Evolutionary conservation across 2,797 vertebrate species (phyloP).

Genomic region (Amblyraja radiata): DNA sequence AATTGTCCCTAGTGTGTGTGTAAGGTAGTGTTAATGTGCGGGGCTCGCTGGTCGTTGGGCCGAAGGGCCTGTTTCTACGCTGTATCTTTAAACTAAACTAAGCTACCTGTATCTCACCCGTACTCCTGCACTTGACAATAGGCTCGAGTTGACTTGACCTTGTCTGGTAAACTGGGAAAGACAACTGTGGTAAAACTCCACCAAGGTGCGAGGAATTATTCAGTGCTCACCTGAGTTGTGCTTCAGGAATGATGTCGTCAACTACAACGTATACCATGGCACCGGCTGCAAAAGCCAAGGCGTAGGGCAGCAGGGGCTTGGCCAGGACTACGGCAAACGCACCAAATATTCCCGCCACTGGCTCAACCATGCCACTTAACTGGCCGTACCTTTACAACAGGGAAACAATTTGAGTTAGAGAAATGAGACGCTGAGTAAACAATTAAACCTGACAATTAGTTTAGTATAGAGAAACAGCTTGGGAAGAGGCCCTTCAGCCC

Average conservation of each 20-base stretch:
- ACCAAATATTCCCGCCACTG: slow-evolving; percentile 72
- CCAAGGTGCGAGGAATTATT: not conserved
- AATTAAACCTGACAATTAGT: not conserved
- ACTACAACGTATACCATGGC: slow-evolving; percentile 95
- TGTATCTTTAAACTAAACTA: too few relatives aligned
- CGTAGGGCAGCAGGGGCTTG: slow-evolving; percentile 81
- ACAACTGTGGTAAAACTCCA: not conserved
- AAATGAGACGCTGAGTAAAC: not conserved
- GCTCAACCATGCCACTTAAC: slow-evolving; percentile 94
- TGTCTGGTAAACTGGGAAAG: not conserved
- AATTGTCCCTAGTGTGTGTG: too few relatives aligned
- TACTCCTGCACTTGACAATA: too few relatives aligned
- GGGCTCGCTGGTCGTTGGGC: too few relatives aligned
- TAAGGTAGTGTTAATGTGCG: too few relatives aligned
- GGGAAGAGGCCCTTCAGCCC: too few relatives aligned
- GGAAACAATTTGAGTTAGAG: not conserved
- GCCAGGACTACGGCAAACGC: slow-evolving; percentile 74
- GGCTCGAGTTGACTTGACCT: too few relatives aligned
- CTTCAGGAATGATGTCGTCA: slow-evolving; percentile 93
- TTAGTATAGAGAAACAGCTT: too few relatives aligned
- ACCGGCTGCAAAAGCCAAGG: slow-evolving; percentile 83
- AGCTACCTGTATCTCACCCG: too few relatives aligned
- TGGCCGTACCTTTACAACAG: slow-evolving; percentile 76
- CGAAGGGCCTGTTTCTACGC: too few relatives aligned
- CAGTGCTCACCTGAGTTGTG: slow-evolving; percentile 75